Percentiles rank a stretch among this genome's conserved stretches.
Conservation (phyloP, 2,797 vertebrate genomes). For the Pseudochirops corinnae region DNA sequence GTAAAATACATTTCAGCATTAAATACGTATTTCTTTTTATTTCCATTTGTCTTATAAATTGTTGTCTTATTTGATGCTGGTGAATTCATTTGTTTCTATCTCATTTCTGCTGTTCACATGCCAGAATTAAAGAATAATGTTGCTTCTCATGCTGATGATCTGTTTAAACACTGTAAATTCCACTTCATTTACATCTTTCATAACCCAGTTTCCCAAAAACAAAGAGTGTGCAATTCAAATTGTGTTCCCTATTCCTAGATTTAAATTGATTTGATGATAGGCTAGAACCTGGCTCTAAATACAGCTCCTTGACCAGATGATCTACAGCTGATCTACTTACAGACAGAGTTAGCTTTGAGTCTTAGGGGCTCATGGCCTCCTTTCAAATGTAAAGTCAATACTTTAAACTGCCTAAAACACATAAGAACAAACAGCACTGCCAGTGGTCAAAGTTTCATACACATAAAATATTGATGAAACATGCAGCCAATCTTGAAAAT, state of each 20-base stretch:
- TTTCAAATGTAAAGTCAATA: neutral
- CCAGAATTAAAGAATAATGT: neutral
- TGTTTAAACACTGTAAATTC: conserved; percentile 3
- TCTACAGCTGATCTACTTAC: neutral
- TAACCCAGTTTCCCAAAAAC: neutral
- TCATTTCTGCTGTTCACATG: neutral
- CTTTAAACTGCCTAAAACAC: neutral
- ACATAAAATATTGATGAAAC: neutral
- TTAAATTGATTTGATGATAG: neutral
- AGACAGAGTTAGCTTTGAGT: no score
- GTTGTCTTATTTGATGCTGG: neutral
- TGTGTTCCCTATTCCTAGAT: neutral
- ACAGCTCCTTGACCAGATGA: neutral
- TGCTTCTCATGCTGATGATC: neutral
- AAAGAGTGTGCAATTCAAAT: neutral
- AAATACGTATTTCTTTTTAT: neutral
- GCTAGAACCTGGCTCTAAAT: neutral
- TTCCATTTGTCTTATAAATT: conserved; percentile 14
- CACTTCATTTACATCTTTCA: conserved; percentile 21
- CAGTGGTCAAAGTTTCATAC: neutral
- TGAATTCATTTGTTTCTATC: neutral
- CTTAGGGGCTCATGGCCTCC: no score
- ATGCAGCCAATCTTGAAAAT: neutral
- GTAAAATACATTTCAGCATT: conserved; percentile 15
- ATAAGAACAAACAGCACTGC: neutral